Evolutionary conservation across 2,888 invertebrate species (phyloP).

Genomic region (Gryllus longicercus): DNA sequence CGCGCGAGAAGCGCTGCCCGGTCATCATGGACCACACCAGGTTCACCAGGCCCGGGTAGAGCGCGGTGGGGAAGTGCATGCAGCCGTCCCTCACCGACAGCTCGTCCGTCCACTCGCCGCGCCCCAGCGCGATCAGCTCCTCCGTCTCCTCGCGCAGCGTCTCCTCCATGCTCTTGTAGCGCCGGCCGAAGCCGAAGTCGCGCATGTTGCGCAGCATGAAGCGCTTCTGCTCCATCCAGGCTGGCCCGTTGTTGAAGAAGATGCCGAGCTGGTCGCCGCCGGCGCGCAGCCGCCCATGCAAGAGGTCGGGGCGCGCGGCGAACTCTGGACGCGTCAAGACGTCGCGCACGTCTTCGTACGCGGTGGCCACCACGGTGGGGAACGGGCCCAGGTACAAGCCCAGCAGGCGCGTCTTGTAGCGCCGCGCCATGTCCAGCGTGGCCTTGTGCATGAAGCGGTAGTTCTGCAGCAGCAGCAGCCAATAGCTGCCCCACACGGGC

Average conservation of each 20-base stretch:
- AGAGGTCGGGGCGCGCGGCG: constrained; percentile 60
- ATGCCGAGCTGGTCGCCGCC: constrained; percentile 50
- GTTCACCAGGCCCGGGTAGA: constrained; percentile 55
- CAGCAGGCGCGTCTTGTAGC: too few species aligned
- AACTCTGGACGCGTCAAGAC: constrained; percentile 58
- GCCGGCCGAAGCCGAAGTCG: constrained; percentile 67
- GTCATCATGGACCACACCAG: constrained; percentile 56
- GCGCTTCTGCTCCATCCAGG: constrained; percentile 64
- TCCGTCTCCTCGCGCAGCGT: constrained; percentile 50
- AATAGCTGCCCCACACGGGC: constrained; percentile 62
- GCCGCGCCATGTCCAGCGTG: too few species aligned
- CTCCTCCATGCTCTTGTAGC: constrained; percentile 56
- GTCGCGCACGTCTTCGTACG: constrained; percentile 52
- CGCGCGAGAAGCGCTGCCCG: constrained; percentile 52
- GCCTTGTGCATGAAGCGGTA: too few species aligned
- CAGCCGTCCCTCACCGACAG: constrained; percentile 49
- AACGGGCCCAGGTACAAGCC: constrained; percentile 54
- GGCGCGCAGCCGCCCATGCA: constrained; percentile 52
- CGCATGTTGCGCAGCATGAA: constrained; percentile 63
- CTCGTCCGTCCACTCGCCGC: constrained; percentile 24
- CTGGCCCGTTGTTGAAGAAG: constrained; percentile 62
- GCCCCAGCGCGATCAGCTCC: constrained; percentile 48
- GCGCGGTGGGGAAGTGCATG: constrained; percentile 54
- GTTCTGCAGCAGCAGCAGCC: constrained; percentile 55
- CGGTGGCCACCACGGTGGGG: constrained; percentile 59